These are phyloP conservation scores for Zaprionus gabonicus DNA, from an alignment of 1,140 invertebrate species.

Conservation along the genomic window DNA sequence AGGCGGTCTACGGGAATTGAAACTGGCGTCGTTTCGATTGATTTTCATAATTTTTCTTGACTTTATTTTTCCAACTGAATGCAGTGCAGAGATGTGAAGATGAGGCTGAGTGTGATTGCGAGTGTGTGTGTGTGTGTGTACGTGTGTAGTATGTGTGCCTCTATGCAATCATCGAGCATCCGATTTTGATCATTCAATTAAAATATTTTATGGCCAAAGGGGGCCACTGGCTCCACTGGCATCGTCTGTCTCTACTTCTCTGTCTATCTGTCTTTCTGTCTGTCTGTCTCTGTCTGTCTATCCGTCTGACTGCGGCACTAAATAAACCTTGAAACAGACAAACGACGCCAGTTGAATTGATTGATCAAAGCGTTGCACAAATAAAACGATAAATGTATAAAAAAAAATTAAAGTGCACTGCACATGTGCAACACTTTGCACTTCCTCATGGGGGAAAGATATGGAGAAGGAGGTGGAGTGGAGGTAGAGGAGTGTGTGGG, in stretches of 20 bases:
- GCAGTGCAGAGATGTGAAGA: slow-evolving; percentile 21
- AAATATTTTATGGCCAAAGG: slow-evolving; percentile 69
- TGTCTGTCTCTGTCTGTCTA: background rate
- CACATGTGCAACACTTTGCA: slow-evolving; percentile 82
- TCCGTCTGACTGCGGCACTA: slow-evolving; percentile 22
- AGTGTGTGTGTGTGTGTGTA: background rate
- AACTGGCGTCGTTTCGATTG: slow-evolving; percentile 70
- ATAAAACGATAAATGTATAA: slow-evolving; percentile 56
- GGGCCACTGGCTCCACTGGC: slow-evolving; percentile 32
- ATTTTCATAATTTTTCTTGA: slow-evolving; percentile 62
- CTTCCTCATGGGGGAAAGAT: slow-evolving; percentile 59
- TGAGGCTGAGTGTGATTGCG: slow-evolving; percentile 12
- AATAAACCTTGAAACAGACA: slow-evolving; percentile 57
- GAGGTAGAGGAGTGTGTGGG: background rate
- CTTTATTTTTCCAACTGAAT: slow-evolving; percentile 39
- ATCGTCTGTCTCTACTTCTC: background rate
- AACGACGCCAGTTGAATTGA: slow-evolving; percentile 69
- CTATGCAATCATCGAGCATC: slow-evolving; percentile 43
- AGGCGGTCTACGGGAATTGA: slow-evolving; percentile 68
- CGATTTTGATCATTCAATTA: slow-evolving; percentile 83
- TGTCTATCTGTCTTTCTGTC: slow-evolving; percentile 1
- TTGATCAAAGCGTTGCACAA: slow-evolving; percentile 67
- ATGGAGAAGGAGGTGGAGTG: background rate
- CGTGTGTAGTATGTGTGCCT: background rate
- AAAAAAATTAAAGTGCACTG: slow-evolving; percentile 72